A percentile compares a stretch with the other conserved stretches of the same genome.
phyloP scores from a whole-genome alignment of 1,140 invertebrate genomes.

The Papilio helenus region DNA sequence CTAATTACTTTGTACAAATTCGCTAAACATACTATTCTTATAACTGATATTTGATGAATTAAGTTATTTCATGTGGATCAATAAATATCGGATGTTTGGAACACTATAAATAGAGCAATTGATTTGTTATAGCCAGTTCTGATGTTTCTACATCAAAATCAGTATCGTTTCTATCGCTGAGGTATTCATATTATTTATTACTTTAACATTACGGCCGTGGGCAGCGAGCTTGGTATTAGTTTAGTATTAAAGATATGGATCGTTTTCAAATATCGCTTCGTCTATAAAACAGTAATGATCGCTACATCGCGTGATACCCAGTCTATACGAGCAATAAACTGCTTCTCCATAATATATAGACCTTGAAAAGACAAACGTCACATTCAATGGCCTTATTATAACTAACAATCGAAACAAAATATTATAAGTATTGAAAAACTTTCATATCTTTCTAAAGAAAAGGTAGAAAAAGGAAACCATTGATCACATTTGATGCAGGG shows the following conservation, averaged over 20 bases:
- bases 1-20: slow-evolving; percentile 52
- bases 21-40: slow-evolving; percentile 39
- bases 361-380: not conserved
- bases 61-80: not conserved
- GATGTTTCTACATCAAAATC: not conserved
- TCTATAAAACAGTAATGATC: not conserved
- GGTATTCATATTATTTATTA: not conserved
- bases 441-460: too few species aligned
- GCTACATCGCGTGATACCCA: not conserved
- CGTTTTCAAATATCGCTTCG: not conserved
- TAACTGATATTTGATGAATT: slow-evolving; percentile 11
- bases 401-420: too few species aligned
- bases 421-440: too few species aligned
- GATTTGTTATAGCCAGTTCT: not conserved
- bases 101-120: not conserved
- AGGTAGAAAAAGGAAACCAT: too few species aligned
- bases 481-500: too few species aligned
- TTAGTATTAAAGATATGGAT: not conserved
- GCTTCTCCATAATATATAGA: not conserved
- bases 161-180: not conserved
- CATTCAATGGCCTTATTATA: not conserved
- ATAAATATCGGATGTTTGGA: not conserved
- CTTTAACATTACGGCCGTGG: not conserved
- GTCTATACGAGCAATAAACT: not conserved
- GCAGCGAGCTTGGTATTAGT: not conserved